Evolutionary conservation across 2,797 vertebrate species (phyloP), one percentile per base, ranked within the genome.

Genomic region (Steatocranus sp.): DNA sequence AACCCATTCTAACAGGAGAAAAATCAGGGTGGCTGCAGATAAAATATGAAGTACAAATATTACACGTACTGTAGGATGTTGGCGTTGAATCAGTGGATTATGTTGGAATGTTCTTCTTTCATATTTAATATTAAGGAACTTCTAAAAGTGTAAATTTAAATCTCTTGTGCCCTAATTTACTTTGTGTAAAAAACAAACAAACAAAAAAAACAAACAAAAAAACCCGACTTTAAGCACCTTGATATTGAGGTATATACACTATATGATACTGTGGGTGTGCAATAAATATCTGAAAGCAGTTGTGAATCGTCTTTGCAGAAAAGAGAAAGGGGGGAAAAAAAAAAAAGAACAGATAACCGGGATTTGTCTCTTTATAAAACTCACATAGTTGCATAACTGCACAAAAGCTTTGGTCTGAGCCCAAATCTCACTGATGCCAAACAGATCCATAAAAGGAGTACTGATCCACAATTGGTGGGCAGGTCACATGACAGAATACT

Each of bases 341-440:
- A 56, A 27, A 58, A 32, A 18, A 0, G 6, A 76, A 79, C 18
- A 46, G 51, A 70, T 70, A 50, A 7, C 9, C 9, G 3, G 46
- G 68, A 61, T 82, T 92, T 1, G 51, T 88, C 38, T 90, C 73
- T 94, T 93, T 94, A 94, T 93, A 91, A 91, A 93, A 91, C 76
- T 91, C 78, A 87, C 54, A 85, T 81, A 76, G 82, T 84, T 88
- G 86, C 83, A 86, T 79, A 79, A 70, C 91, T 89, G 80, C 85
- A 88, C 76, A 87, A 36, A 87, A 86, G 63, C 87, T 89, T 88
- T 89, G 89, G 91, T 89, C 87, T 82, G 76, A 91, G 81, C 50
- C 49, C 15, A 38, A 11, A 46, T 76, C 17, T 85, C 80, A 38
- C 75, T 14, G 54, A 82, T 54, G 76, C 82, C 51, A 76, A 61